These are phyloP conservation scores for Oenanthe melanoleuca DNA, from an alignment of 2,113 vertebrate species.

Conservation along the genomic window DNA sequence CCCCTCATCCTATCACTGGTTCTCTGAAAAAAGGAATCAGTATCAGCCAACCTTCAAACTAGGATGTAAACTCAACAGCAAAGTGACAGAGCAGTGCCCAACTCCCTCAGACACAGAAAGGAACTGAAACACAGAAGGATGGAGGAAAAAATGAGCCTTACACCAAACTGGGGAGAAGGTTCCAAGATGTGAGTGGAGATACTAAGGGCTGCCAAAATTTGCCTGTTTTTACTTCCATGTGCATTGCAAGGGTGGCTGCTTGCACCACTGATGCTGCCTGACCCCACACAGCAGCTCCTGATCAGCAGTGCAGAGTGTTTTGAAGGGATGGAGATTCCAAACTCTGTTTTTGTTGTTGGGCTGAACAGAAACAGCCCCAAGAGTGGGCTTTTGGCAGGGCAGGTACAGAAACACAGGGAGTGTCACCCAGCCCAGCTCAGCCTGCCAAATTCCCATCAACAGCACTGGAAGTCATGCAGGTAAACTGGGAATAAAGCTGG, in stretches of 20 bases:
- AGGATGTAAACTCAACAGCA: not conserved
- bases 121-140: not conserved
- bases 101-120: not conserved
- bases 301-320: accelerated
- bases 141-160: not conserved
- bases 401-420: not conserved
- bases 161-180: not conserved
- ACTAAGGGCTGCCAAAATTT: not conserved
- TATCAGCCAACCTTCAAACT: not conserved
- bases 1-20: not conserved
- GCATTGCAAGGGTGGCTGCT: not conserved
- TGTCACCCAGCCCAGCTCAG: not conserved
- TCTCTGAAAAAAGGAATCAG: not conserved
- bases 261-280: not conserved
- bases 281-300: not conserved
- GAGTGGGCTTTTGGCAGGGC: not conserved
- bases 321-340: not conserved
- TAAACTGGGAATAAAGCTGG: not conserved
- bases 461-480: not conserved
- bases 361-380: not conserved
- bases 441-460: not conserved
- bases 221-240: not conserved
- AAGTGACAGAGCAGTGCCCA: not conserved
- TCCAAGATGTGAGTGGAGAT: accelerated
- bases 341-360: not conserved